Percentiles rank a stretch among this genome's conserved stretches.
phyloP scores from a whole-genome alignment of 2,797 vertebrate species.

The Crossoptilon crossoptilon region DNA sequence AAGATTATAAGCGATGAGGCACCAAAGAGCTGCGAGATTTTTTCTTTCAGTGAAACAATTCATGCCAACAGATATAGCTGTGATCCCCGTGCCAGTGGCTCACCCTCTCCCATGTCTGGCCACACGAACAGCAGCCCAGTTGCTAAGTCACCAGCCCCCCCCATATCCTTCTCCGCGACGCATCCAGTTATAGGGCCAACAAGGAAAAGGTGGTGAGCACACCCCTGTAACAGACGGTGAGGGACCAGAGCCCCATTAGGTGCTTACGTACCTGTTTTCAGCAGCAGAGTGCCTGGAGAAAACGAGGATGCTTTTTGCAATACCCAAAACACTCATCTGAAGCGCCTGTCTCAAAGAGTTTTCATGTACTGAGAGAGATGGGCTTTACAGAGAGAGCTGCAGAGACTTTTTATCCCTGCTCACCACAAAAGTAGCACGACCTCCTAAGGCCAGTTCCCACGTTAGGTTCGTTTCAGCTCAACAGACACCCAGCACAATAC shows the following conservation, averaged over 20 bases:
- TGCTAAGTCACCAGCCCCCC: neutral
- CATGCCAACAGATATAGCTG: neutral
- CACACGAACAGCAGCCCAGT: accelerated
- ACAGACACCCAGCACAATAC: neutral
- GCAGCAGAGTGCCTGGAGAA: neutral
- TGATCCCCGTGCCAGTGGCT: neutral
- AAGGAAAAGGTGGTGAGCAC: neutral
- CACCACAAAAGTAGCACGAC: neutral
- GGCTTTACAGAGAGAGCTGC: neutral
- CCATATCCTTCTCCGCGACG: neutral
- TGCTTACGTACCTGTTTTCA: neutral
- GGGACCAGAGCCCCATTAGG: neutral
- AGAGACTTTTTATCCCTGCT: neutral
- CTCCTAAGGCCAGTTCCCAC: neutral
- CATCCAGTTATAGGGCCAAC: neutral
- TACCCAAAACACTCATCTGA: neutral
- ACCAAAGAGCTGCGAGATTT: neutral
- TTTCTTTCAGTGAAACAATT: neutral
- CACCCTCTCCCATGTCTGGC: neutral
- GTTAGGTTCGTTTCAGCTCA: neutral
- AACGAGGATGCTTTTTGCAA: neutral
- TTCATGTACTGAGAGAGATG: neutral
- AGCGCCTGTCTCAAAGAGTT: neutral
- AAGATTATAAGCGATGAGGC: neutral
- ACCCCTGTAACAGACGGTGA: neutral